phyloP scores from a whole-genome alignment of 2,797 vertebrate species.

The Balearica regulorum region DNA sequence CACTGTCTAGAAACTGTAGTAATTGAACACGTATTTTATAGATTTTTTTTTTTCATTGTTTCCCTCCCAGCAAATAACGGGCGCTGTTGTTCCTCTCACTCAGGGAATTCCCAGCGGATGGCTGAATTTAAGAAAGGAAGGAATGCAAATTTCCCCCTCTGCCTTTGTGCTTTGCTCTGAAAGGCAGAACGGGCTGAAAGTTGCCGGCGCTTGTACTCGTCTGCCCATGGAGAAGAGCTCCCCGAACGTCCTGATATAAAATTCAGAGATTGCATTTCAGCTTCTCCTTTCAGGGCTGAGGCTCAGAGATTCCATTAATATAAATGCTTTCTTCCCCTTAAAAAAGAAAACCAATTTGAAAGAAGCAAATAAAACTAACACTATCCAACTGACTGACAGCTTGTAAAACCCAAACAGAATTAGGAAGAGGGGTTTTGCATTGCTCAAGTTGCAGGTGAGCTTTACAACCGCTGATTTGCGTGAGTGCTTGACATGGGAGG shows the following conservation, averaged over 20 bases:
- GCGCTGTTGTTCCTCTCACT: neutral
- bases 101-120: neutral
- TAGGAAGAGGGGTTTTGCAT: neutral
- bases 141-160: neutral
- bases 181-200: neutral
- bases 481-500: neutral
- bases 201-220: accelerated
- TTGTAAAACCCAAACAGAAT: neutral
- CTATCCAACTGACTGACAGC: neutral
- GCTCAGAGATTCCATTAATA: conserved; percentile 18
- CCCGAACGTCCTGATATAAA: neutral
- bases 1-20: neutral
- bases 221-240: neutral
- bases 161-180: conserved; percentile 10
- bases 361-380: conserved; percentile 42
- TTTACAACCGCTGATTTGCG: neutral
- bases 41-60: neutral
- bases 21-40: accelerated
- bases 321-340: conserved; percentile 25
- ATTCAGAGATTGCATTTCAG: conserved; percentile 30
- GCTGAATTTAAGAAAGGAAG: neutral
- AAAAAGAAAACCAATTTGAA: conserved; percentile 60
- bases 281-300: neutral
- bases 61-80: neutral
- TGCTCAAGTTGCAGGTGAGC: neutral